phyloP scores from a whole-genome alignment of 2,113 vertebrate species.

The Herpailurus yagouaroundi region DNA sequence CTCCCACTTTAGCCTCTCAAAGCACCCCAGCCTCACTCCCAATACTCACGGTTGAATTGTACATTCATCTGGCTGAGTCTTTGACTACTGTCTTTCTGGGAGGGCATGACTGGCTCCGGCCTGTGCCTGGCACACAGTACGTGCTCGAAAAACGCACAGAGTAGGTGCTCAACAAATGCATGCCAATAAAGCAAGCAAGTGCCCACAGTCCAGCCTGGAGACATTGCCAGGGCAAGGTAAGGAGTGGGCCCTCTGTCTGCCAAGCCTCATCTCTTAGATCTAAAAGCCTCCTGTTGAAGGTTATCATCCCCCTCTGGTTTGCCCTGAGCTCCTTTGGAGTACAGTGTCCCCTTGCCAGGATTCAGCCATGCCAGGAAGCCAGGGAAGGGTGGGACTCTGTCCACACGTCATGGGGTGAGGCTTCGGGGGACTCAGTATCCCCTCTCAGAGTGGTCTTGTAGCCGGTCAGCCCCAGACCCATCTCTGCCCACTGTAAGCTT shows the following conservation, averaged over 20 bases:
- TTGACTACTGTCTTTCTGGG: neutral
- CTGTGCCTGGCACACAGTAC: neutral
- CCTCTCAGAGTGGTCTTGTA: neutral
- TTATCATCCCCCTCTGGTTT: neutral
- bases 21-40: neutral
- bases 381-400: neutral
- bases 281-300: neutral
- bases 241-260: neutral
- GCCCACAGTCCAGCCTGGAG: neutral
- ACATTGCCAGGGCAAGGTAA: neutral
- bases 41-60: neutral
- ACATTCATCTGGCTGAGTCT: neutral
- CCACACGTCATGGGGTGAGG: neutral
- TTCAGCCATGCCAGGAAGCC: neutral
- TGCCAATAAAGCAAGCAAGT: neutral
- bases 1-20: neutral
- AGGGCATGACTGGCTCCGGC: neutral
- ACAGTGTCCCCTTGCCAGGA: neutral
- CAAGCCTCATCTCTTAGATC: neutral
- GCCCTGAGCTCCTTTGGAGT: neutral
- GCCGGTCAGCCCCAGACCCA: neutral
- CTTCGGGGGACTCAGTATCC: neutral
- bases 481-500: neutral
- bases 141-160: neutral
- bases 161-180: neutral